Evolutionary conservation across 2,888 invertebrate genomes (phyloP), one percentile per base, ranked within the genome.

Genomic region (Axea sp.): DNA sequence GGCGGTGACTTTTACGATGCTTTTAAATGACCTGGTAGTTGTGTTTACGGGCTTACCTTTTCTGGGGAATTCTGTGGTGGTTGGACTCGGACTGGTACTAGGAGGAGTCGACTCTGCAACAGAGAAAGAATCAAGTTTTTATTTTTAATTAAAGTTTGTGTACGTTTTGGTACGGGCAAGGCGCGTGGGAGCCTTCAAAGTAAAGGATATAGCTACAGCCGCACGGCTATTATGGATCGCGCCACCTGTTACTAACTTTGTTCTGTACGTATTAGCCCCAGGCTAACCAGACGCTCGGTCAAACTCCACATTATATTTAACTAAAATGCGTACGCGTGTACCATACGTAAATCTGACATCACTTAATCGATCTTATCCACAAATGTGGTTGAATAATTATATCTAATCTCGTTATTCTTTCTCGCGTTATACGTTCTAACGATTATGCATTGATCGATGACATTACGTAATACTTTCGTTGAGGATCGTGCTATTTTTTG

Each of bases 61-160:
- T 68, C 88, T 88, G 64, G 89, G 86, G 72, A 91, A 89, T 81
- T 91, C 91, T 59, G 92, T 92, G 65, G 94, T 94, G 72, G 92
- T 92, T 39, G 94, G 93, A 83, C 92, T 92, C 64, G 94, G 93
- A 77, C 93, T 92, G 49, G 95, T 95, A 64, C 94, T 94, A 45
- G 95, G 95, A 55, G 95, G 94, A 77, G 92, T 91, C 24, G 95
- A 94, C 82, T 92, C 95, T 95, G 88, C 64, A 88, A 88, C 77
- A 79, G 11, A 59, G 71, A 75, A 78, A 77, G 78, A 81, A 64
- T 81, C 67, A 81, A 81, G 75, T 83, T 83, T 80, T 82, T 81
- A 79, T 82, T 82, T 83, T 82, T 81, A 83, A 83, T 83, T 82
- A 82, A 80, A 82, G 69, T 82, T 83, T 77, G 73, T 62, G 60